Percentiles rank a stretch among this genome's conserved stretches.
Evolutionary conservation across 2,797 vertebrate genomes (phyloP).

Genomic region (Neostethus bicornis): DNA sequence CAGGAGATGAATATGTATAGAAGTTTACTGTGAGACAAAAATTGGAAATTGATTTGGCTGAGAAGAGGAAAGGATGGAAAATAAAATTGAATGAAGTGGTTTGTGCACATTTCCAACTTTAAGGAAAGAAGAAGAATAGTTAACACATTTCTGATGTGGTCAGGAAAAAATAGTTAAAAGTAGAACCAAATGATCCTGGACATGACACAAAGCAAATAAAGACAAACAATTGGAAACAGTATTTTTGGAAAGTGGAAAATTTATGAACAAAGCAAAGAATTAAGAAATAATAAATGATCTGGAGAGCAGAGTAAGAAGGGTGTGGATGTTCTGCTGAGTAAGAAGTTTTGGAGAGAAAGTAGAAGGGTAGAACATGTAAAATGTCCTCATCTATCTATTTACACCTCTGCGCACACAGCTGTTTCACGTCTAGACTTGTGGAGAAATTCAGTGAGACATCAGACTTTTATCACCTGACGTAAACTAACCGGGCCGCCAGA

Average conservation of each 20-base stretch:
- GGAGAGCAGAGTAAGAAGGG: neutral
- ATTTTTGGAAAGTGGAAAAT: neutral
- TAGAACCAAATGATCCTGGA: neutral
- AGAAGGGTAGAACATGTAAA: neutral
- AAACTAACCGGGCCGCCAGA: conserved; percentile 2
- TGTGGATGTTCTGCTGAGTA: no score
- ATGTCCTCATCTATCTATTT: no score
- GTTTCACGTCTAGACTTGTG: conserved; percentile 8
- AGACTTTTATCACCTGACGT: conserved; percentile 1
- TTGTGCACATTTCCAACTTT: neutral
- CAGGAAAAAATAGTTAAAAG: neutral
- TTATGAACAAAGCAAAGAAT: neutral
- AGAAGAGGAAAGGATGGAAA: neutral
- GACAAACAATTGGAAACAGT: neutral
- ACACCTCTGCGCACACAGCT: neutral
- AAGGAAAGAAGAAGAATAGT: conserved; percentile 1
- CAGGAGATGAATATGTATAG: conserved; percentile 3
- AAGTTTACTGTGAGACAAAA: neutral
- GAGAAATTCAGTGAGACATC: neutral
- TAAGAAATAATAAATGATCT: neutral
- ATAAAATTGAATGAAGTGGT: neutral
- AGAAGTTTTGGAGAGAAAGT: neutral
- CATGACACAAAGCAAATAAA: neutral
- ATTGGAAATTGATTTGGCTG: neutral
- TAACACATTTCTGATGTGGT: neutral